These are phyloP conservation scores for Cotesia congregata DNA, from an alignment of 2,888 invertebrate genomes.

Conservation along the genomic window DNA sequence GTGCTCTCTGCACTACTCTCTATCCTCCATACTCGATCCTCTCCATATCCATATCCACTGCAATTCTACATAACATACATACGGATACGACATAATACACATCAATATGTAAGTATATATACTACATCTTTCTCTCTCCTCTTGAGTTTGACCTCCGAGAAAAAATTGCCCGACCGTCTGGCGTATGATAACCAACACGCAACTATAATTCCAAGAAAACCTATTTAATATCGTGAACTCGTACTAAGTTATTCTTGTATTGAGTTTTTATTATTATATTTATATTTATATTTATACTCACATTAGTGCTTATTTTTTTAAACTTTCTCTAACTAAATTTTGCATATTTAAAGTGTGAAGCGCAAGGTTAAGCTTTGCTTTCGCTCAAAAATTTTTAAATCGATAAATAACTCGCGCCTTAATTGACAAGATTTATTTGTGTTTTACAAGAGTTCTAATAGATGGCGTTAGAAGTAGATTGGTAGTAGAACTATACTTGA, in stretches of 20 bases:
- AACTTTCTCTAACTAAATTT: no score
- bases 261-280: background rate
- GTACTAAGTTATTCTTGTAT: background rate
- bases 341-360: no score
- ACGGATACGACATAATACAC: no score
- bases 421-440: no score
- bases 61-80: background rate
- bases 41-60: background rate
- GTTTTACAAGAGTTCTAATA: no score
- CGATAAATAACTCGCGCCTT: no score
- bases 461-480: no score
- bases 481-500: no score
- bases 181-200: constrained; percentile 11
- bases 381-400: no score
- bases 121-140: background rate
- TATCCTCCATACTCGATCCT: background rate
- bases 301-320: background rate
- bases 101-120: no score
- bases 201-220: constrained; percentile 1
- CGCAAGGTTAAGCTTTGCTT: no score
- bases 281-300: background rate
- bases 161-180: constrained; percentile 9
- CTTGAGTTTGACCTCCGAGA: background rate
- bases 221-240: background rate
- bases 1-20: background rate